These are phyloP conservation scores for Ptilorrhoa leucosticta DNA, from an alignment of 2,113 vertebrate genomes.

Conservation along the genomic window DNA sequence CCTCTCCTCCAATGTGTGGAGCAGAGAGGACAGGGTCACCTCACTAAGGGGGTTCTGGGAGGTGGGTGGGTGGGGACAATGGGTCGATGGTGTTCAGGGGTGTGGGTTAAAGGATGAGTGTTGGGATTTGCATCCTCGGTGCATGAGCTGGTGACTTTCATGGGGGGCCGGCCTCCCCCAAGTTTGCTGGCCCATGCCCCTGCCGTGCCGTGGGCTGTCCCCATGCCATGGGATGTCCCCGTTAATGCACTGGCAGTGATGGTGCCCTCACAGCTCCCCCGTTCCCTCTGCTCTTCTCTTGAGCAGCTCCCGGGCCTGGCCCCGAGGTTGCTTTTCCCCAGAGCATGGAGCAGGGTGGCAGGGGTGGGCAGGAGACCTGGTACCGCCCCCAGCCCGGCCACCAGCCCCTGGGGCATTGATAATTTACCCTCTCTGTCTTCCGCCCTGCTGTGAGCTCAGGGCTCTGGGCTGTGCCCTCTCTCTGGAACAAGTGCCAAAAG, in stretches of 20 bases:
- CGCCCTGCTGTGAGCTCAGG: not conserved
- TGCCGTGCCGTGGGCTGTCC: not conserved
- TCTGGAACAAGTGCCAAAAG: conserved; percentile 53
- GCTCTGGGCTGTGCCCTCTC: not conserved
- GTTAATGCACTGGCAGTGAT: not conserved
- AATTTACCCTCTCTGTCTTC: conserved; percentile 10
- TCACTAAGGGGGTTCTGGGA: not conserved
- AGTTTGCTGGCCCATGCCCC: accelerated
- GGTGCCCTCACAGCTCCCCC: not conserved
- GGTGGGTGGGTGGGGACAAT: not conserved
- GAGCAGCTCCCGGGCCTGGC: not conserved
- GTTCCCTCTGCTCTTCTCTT: not conserved
- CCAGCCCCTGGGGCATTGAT: not conserved
- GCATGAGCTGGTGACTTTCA: not conserved
- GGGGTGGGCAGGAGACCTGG: not conserved
- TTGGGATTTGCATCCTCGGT: not conserved
- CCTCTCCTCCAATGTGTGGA: not conserved
- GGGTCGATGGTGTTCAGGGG: not conserved
- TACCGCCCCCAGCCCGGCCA: not conserved
- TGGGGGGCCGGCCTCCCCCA: accelerated
- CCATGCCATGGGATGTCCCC: not conserved
- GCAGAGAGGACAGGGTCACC: not conserved
- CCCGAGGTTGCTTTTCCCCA: not conserved
- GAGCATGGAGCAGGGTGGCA: not conserved
- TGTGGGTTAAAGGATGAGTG: not conserved